Evolutionary conservation across 2,797 vertebrate genomes (phyloP), one percentile per base, ranked within the genome.

Genomic region (Oryzias sinensis): DNA sequence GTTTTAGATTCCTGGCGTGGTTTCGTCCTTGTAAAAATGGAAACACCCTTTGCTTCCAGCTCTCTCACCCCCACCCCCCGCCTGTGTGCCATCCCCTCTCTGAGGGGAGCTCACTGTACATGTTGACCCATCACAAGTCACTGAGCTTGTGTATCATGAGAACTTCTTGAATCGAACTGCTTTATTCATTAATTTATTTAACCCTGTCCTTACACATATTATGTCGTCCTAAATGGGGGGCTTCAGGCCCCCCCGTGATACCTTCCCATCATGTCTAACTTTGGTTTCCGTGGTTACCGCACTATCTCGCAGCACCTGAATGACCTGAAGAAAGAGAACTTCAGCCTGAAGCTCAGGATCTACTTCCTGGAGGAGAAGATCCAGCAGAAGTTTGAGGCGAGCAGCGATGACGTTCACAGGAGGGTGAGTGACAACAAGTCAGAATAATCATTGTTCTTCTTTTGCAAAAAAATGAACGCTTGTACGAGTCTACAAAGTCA

Each of bases 311-410:
- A 99, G 95, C 96, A 98, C 88, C 95, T 98, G 82, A 95, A 95
- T 62, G 96, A 98, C 92, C 91, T 99, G 88, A 99, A 98, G 91
- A 99, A 98, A 86, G 97, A 99, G 91, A 99, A 98, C 91, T 99
- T 99, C 94, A 99, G 96, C 90, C 93, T 99, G 82, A 99, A 98
- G 87, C 92, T 99, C 53, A 88, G 97, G 83, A 98, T 99, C 89
- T 99, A 99, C 87, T 99, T 98, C 87, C 90, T 99, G 91, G 97
- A 99, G 87, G 97, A 98, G 85, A 93, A 91, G 45, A 92, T 98
- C 90, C 96, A 98, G 75, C 93, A 95, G 89, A 97, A 94, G 86
- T 94, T 94, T 52, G 94, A 97, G 82, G 91, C 90, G 80, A 93
- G 92, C 85, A 84, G 92, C 66, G 93, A 97, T 0, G 93, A 94